phyloP scores from a whole-genome alignment of 1,140 invertebrate genomes.

The Drosophila malerkotliana region DNA sequence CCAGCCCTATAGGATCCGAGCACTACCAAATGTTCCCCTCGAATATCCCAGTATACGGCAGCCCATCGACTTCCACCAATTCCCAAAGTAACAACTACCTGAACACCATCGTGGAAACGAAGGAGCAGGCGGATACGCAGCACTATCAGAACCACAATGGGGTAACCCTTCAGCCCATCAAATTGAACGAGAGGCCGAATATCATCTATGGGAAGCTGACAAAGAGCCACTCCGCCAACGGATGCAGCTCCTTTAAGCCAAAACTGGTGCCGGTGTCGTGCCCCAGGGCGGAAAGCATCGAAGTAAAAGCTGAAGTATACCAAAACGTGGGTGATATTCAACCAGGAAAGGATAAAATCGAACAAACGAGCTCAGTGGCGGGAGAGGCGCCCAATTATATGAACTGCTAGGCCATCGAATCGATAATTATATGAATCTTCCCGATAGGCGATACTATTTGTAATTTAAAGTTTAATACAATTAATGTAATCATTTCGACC shows the following conservation, averaged over 20 bases:
- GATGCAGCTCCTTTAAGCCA: slow-evolving; percentile 81
- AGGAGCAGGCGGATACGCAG: slow-evolving; percentile 67
- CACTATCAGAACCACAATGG: slow-evolving; percentile 74
- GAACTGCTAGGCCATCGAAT: slow-evolving; percentile 69
- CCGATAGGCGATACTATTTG: neutral
- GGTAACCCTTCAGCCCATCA: slow-evolving; percentile 81
- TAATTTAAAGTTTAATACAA: slow-evolving; percentile 21
- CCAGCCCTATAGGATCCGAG: slow-evolving; percentile 74
- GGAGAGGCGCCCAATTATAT: slow-evolving; percentile 75
- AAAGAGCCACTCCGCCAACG: slow-evolving; percentile 54
- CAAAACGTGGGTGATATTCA: slow-evolving; percentile 67
- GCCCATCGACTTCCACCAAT: slow-evolving; percentile 47
- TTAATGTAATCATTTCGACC: neutral
- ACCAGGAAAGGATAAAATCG: slow-evolving; percentile 16
- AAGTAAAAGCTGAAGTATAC: slow-evolving; percentile 79
- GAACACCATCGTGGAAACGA: slow-evolving; percentile 80
- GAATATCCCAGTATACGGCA: slow-evolving; percentile 81
- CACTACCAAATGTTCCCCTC: slow-evolving; percentile 83
- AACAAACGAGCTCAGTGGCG: slow-evolving; percentile 5
- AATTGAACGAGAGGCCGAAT: slow-evolving; percentile 77
- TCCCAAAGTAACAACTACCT: slow-evolving; percentile 74
- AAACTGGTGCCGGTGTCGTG: slow-evolving; percentile 60
- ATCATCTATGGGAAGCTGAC: slow-evolving; percentile 80
- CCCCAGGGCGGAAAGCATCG: slow-evolving; percentile 69
- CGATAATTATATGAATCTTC: neutral